phyloP scores from a whole-genome alignment of 2,113 vertebrate genomes.

The Picathartes gymnocephalus region DNA sequence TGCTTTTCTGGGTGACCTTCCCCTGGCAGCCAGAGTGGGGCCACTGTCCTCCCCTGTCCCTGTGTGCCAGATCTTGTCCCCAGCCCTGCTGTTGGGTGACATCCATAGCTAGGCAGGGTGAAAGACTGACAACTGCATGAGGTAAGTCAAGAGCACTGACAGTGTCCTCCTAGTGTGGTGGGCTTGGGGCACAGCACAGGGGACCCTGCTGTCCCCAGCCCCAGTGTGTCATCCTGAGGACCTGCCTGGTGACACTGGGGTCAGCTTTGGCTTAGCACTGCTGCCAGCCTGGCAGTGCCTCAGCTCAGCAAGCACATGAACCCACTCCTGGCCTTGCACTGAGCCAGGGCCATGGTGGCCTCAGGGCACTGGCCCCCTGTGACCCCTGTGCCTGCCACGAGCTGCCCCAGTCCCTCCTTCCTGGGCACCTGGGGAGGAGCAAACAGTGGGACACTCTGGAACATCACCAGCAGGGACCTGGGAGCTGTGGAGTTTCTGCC shows the following conservation, averaged over 20 bases:
- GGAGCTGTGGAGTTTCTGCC: not conserved
- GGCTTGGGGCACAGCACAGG: not conserved
- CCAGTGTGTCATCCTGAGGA: not conserved
- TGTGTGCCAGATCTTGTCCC: not conserved
- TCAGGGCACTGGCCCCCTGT: rapidly evolving
- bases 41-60: not conserved
- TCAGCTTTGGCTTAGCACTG: not conserved
- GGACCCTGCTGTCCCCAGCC: not conserved
- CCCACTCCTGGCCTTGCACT: not conserved
- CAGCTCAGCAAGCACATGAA: not conserved
- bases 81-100: not conserved
- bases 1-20: not conserved
- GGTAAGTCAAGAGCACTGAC: not conserved
- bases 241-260: not conserved
- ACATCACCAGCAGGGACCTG: not conserved
- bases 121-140: not conserved
- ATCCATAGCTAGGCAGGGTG: not conserved
- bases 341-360: not conserved
- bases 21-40: not conserved
- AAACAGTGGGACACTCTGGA: not conserved
- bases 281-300: not conserved
- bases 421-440: not conserved
- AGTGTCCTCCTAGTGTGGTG: not conserved
- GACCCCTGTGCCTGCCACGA: rapidly evolving
- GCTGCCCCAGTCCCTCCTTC: not conserved